Evolutionary conservation across 1,140 invertebrate genomes (phyloP), one percentile per base, ranked within the genome.

Genomic region (Drosophila ohnishii): DNA sequence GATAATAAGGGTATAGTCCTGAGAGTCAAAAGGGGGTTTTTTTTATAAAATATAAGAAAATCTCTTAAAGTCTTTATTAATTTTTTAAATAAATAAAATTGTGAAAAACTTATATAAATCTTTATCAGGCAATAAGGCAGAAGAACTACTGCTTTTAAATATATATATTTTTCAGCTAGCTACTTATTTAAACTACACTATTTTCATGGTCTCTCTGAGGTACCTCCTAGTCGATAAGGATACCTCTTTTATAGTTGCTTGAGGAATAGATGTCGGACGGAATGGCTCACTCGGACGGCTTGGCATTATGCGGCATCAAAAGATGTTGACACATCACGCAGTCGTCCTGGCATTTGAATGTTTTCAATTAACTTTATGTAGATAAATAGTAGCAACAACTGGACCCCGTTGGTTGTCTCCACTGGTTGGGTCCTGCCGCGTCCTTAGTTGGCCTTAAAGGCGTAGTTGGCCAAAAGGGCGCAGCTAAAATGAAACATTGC

Each of bases 281-380:
- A 35, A 22, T 35, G 51, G 30, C 35, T 70, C 35, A 42, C 28
- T 35, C 14, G 39, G 13, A n/a, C 35, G 71, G n/a, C 16, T n/a
- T 47, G 57, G 53, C 69, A 85, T 78, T 86, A 78, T 76, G 72
- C 64, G 71, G 67, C 76, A 67, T 56, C 67, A 65, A 79, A 86
- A 87, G 84, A 88, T 88, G 84, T 83, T 80, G 80, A 88, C 84
- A 83, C 84, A 87, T 83, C 79, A 88, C 84, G 84, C 76, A 81
- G 64, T 37, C 59, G 50, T 44, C 25, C 55, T 35, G 74, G 63
- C 72, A 80, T 85, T 86, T 85, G 77, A 88, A 88, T 84, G 84
- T 61, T 87, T 88, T 87, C 84, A 88, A 88, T 87, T 87, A 87
- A 87, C 79, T 88, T 84, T 78, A 87, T 80, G 79, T 79, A 83